Percentiles rank a stretch among this genome's conserved stretches.
Evolutionary conservation across 1,140 invertebrate genomes (phyloP).

Genomic region (Cyclargus thomasi): DNA sequence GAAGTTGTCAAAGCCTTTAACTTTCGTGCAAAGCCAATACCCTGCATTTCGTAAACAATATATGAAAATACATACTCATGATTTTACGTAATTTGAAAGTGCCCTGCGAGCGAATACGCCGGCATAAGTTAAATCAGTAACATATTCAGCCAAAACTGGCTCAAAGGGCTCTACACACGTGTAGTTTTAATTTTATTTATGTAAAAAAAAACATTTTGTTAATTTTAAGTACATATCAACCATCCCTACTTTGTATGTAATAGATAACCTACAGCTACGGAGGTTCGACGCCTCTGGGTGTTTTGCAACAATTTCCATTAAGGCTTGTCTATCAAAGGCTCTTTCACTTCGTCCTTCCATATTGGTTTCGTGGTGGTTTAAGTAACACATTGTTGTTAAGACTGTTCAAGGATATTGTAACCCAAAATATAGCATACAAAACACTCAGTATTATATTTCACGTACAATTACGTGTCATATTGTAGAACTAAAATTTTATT

Average conservation of each 20-base stretch:
- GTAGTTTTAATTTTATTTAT: too few relatives aligned
- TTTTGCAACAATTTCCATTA: not conserved
- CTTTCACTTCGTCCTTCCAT: not conserved
- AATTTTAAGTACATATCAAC: not conserved
- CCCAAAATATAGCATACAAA: not conserved
- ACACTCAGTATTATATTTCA: not conserved
- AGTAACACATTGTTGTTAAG: not conserved
- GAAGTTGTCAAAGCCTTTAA: too few relatives aligned
- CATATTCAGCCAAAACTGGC: too few relatives aligned
- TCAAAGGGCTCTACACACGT: too few relatives aligned
- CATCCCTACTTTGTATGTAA: not conserved
- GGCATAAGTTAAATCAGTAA: too few relatives aligned
- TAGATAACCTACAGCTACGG: not conserved
- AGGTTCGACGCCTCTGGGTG: not conserved
- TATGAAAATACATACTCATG: too few relatives aligned
- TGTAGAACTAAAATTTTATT: not conserved
- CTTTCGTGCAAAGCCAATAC: too few relatives aligned
- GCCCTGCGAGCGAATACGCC: too few relatives aligned
- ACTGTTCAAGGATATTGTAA: not conserved
- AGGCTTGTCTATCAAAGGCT: slow-evolving; percentile 2
- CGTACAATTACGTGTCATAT: not conserved
- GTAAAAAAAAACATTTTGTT: too few relatives aligned
- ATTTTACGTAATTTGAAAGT: too few relatives aligned
- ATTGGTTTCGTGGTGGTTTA: not conserved
- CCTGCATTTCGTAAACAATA: too few relatives aligned